These are phyloP conservation scores for Chironomus striatipennis DNA, from an alignment of 1,140 invertebrate species.

Conservation along the genomic window DNA sequence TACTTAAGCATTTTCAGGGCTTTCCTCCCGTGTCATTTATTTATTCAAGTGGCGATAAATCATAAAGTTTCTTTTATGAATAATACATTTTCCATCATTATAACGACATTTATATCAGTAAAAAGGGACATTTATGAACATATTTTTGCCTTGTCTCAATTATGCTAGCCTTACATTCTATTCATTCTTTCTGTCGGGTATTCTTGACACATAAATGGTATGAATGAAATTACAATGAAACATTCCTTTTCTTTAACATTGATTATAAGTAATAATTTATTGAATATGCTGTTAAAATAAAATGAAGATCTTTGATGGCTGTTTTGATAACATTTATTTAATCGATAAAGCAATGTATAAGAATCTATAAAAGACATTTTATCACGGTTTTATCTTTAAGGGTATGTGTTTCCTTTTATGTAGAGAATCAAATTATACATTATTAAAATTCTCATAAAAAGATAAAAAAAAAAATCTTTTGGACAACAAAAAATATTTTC, in stretches of 20 bases:
- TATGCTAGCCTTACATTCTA: not conserved
- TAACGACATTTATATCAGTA: slow-evolving; percentile 1
- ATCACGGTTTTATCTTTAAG: too few relatives aligned
- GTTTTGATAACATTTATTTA: too few relatives aligned
- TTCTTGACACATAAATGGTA: slow-evolving; percentile 2
- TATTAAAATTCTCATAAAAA: too few relatives aligned
- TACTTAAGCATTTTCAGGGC: not conserved
- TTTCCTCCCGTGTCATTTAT: not conserved
- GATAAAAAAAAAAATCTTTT: too few relatives aligned
- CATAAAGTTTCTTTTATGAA: slow-evolving; percentile 20
- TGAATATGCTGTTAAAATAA: not conserved
- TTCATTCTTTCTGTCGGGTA: not conserved
- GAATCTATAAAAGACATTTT: too few relatives aligned
- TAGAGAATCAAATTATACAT: too few relatives aligned
- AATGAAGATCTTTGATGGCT: too few relatives aligned
- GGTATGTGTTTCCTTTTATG: too few relatives aligned
- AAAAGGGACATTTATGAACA: slow-evolving; percentile 17
- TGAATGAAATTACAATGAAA: not conserved
- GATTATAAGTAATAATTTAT: not conserved
- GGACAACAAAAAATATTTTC: too few relatives aligned
- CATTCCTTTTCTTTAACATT: not conserved
- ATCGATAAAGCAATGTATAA: too few relatives aligned
- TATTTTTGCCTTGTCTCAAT: not conserved
- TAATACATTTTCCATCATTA: slow-evolving; percentile 22
- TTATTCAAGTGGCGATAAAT: slow-evolving; percentile 22